These are phyloP conservation scores for Drosophila bipectinata DNA, from an alignment of 1,140 invertebrate species.

Conservation along the genomic window DNA sequence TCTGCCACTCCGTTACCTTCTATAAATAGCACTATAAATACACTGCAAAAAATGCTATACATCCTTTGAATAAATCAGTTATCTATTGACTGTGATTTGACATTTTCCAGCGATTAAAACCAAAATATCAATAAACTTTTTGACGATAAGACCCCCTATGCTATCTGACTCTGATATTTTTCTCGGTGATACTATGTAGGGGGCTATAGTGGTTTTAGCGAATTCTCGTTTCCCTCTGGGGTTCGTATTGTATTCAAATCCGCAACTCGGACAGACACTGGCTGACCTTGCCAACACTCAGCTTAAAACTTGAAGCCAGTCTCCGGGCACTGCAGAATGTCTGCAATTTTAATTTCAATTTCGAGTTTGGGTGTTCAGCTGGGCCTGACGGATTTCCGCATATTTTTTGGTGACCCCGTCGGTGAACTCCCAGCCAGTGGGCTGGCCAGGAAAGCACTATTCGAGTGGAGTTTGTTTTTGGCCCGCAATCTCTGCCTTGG, in stretches of 20 bases:
- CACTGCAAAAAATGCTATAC: background rate
- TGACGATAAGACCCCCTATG: background rate
- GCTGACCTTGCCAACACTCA: constrained; percentile 67
- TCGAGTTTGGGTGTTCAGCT: constrained; percentile 43
- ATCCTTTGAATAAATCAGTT: background rate
- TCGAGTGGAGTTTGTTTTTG: constrained; percentile 5
- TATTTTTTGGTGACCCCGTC: constrained; percentile 41
- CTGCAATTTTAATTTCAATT: constrained; percentile 51
- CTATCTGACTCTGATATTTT: constrained; percentile 5
- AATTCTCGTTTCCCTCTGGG: constrained; percentile 58
- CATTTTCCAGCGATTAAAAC: background rate
- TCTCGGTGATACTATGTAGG: constrained; percentile 3
- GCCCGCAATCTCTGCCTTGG: constrained; percentile 20
- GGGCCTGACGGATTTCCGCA: constrained; percentile 76
- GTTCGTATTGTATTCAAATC: constrained; percentile 76
- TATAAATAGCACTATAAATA: constrained; percentile 27
- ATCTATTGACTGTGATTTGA: background rate
- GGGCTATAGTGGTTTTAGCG: constrained; percentile 32
- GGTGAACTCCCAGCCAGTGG: constrained; percentile 42
- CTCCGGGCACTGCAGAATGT: constrained; percentile 41
- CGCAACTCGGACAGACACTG: constrained; percentile 51
- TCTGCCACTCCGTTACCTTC: constrained; percentile 48
- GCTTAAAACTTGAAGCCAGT: constrained; percentile 26
- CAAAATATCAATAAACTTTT: background rate
- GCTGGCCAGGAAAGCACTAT: background rate